A percentile compares a stretch with the other conserved stretches of the same genome.
These are phyloP conservation scores for Amphiprion clarkii DNA, from an alignment of 2,797 vertebrate genomes.

Conservation along the genomic window DNA sequence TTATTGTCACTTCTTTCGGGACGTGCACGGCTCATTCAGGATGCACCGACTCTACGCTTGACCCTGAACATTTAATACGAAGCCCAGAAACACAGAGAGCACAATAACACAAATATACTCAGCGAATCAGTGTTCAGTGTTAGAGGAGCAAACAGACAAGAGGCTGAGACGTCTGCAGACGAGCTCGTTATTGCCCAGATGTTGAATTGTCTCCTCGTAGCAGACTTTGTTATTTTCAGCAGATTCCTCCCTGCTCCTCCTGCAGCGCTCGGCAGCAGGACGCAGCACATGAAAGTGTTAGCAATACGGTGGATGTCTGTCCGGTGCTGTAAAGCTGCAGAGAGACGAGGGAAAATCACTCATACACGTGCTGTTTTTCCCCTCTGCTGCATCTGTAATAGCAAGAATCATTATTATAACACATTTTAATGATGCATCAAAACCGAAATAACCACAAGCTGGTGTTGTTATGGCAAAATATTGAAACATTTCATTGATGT, in stretches of 20 bases:
- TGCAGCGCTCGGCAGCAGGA: slow-evolving; percentile 44
- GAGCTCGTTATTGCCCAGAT: slow-evolving; percentile 42
- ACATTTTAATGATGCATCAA: background rate
- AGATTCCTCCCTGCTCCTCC: slow-evolving; percentile 31
- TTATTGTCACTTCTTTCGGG: slow-evolving; percentile 63
- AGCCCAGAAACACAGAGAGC: slow-evolving; percentile 57
- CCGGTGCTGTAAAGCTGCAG: slow-evolving; percentile 34
- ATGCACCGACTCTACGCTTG: slow-evolving; percentile 42
- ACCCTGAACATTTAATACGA: slow-evolving; percentile 67
- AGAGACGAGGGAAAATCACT: slow-evolving; percentile 4
- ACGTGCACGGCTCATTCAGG: slow-evolving; percentile 52
- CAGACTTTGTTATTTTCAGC: slow-evolving; percentile 48
- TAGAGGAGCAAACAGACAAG: slow-evolving; percentile 21
- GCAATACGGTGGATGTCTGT: slow-evolving; percentile 58
- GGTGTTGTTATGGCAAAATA: background rate
- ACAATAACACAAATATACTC: slow-evolving; percentile 61
- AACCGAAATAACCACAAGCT: background rate
- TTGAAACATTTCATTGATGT: background rate
- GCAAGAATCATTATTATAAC: background rate
- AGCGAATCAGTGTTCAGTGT: slow-evolving; percentile 9
- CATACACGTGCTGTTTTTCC: background rate
- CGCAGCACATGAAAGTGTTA: slow-evolving; percentile 36
- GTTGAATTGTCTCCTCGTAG: slow-evolving; percentile 19
- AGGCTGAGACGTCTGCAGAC: slow-evolving; percentile 22
- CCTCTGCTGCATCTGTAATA: background rate